Percentiles rank a stretch among this genome's conserved stretches.
Conservation (phyloP, 2,113 vertebrate species). For the Mormyrus lacerda region DNA sequence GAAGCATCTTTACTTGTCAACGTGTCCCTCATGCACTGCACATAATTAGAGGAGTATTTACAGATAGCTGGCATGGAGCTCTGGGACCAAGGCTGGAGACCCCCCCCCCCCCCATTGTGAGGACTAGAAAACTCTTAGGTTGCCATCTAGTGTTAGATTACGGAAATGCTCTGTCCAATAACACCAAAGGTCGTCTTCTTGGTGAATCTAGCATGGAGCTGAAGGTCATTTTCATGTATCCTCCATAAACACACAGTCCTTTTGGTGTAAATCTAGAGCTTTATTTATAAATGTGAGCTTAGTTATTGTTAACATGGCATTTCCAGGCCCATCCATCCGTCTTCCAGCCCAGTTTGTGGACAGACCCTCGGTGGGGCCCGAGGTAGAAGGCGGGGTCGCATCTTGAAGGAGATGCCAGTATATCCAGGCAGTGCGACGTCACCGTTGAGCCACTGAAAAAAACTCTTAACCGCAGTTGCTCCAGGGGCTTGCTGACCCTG, state of each 20-base stretch:
- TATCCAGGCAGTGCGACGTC: not conserved
- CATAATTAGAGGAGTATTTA: not conserved
- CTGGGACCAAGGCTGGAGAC: not conserved
- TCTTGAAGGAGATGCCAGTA: not conserved
- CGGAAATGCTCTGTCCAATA: not conserved
- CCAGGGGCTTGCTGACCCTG: not conserved
- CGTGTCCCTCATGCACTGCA: not conserved
- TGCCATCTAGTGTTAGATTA: constrained; percentile 11
- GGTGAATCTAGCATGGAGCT: not conserved
- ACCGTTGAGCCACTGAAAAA: not conserved
- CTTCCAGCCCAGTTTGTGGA: not conserved
- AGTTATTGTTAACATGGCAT: not conserved
- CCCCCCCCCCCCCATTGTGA: not conserved
- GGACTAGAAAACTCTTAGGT: not conserved
- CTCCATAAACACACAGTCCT: not conserved
- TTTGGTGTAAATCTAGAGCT: not conserved
- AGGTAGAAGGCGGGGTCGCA: not conserved
- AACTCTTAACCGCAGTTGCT: not conserved
- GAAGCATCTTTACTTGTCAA: not conserved
- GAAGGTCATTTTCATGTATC: not conserved
- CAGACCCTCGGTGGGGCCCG: not conserved
- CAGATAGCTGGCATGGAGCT: not conserved
- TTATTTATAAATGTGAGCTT: not conserved
- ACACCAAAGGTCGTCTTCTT: not conserved
- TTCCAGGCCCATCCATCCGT: not conserved